A percentile compares a stretch with the other conserved stretches of the same genome.
phyloP scores from a whole-genome alignment of 2,797 vertebrate species.

The Distichodus sexfasciatus region DNA sequence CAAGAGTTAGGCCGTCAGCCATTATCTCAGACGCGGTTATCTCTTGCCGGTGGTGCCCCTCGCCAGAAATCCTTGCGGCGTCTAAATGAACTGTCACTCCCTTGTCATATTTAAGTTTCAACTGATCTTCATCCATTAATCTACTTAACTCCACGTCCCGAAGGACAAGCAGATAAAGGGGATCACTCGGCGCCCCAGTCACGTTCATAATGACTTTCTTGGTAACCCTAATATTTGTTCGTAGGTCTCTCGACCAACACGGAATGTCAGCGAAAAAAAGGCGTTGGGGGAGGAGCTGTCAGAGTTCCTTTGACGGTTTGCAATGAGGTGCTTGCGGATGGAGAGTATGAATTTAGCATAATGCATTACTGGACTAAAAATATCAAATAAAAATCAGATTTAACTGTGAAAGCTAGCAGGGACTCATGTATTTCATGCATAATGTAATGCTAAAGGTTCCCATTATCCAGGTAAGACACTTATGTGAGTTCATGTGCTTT shows the following conservation, averaged over 20 bases:
- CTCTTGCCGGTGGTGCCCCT: conserved; percentile 69
- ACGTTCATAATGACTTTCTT: conserved; percentile 58
- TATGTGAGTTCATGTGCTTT: too few species aligned
- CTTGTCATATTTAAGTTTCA: conserved; percentile 75
- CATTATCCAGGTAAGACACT: too few species aligned
- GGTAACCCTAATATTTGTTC: conserved; percentile 59
- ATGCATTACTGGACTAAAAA: too few species aligned
- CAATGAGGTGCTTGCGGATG: conserved; percentile 2
- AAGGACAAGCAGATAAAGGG: conserved; percentile 60
- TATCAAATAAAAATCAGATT: too few species aligned
- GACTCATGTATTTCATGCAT: too few species aligned
- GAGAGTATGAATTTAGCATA: conserved; percentile 24
- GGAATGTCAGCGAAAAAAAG: conserved; percentile 43
- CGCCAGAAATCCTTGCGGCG: too few species aligned
- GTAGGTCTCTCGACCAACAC: conserved; percentile 27
- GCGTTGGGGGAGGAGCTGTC: conserved; percentile 27
- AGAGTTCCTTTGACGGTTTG: conserved; percentile 36
- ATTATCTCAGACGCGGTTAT: conserved; percentile 73
- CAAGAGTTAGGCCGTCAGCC: conserved; percentile 68
- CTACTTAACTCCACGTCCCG: conserved; percentile 67
- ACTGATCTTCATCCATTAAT: conserved; percentile 77
- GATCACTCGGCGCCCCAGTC: conserved; percentile 65
- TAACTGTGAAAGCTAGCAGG: too few species aligned
- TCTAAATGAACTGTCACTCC: conserved; percentile 79
- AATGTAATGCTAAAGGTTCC: too few species aligned